phyloP scores from a whole-genome alignment of 1,140 invertebrate genomes.

The Meteorus sp. region DNA sequence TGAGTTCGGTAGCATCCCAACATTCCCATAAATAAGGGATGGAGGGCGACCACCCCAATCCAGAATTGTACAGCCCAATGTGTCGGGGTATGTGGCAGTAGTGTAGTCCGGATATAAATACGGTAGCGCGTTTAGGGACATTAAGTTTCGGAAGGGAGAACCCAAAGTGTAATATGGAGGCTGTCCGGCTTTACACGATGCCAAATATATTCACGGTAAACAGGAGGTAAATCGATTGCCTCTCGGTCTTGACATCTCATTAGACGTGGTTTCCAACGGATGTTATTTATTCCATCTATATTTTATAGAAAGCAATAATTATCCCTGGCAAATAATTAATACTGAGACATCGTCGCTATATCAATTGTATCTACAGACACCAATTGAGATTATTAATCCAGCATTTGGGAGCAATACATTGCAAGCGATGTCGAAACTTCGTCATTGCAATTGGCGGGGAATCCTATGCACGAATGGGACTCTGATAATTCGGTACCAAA shows the following conservation, averaged over 20 bases:
- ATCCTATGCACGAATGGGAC: background rate
- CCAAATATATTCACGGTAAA: constrained; percentile 28
- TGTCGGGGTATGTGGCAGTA: constrained; percentile 22
- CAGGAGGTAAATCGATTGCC: constrained; percentile 25
- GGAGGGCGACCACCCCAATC: constrained; percentile 16
- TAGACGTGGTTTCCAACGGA: background rate
- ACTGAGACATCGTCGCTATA: background rate
- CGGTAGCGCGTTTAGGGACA: constrained; percentile 31
- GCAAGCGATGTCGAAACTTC: constrained; percentile 5
- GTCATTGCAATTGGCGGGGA: constrained; percentile 12
- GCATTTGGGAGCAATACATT: background rate
- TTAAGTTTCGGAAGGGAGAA: constrained; percentile 32
- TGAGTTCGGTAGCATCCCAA: background rate
- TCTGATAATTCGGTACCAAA: constrained; percentile 23
- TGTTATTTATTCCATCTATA: background rate
- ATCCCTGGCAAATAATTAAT: background rate
- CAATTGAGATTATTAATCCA: background rate
- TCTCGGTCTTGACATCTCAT: constrained; percentile 22
- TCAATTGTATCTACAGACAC: constrained; percentile 10
- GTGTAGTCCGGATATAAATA: constrained; percentile 36
- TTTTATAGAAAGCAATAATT: background rate
- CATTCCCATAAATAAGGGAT: constrained; percentile 37
- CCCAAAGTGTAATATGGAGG: constrained; percentile 29
- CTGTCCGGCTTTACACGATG: constrained; percentile 30
- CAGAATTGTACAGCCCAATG: constrained; percentile 26